These are phyloP conservation scores for Ophion obscuratus DNA, from an alignment of 2,888 invertebrate species.

Conservation along the genomic window DNA sequence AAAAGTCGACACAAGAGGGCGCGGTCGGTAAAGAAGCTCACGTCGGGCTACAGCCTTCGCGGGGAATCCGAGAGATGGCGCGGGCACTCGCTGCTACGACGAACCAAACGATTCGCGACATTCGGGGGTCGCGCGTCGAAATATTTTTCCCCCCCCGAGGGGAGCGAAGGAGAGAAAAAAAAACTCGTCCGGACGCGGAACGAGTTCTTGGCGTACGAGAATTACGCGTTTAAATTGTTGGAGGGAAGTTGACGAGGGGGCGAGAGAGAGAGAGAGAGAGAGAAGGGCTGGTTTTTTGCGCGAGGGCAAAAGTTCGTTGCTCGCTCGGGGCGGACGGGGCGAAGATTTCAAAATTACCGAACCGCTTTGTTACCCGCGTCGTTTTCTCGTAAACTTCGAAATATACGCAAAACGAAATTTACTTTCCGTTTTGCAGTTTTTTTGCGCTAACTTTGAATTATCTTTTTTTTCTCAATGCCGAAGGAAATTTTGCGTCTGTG, in stretches of 20 bases:
- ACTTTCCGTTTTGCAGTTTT: not conserved
- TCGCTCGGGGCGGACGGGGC: constrained; percentile 4
- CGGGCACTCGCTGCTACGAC: not conserved
- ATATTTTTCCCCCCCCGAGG: constrained; percentile 6
- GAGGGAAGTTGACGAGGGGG: constrained; percentile 27
- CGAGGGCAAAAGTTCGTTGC: constrained; percentile 61
- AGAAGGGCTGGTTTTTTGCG: constrained; percentile 61
- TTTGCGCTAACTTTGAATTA: not conserved
- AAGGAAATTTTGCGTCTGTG: not conserved
- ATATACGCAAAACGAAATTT: not conserved
- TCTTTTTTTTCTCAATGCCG: not conserved
- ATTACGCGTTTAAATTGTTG: constrained; percentile 43
- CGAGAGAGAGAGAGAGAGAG: not conserved
- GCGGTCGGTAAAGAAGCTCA: constrained; percentile 10
- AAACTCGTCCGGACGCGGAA: constrained; percentile 58
- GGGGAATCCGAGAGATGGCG: constrained; percentile 48
- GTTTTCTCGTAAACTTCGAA: not conserved
- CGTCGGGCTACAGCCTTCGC: constrained; percentile 4
- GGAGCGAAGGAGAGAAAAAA: constrained; percentile 23
- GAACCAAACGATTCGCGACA: constrained; percentile 29
- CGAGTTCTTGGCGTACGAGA: constrained; percentile 50
- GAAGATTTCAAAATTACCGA: not conserved
- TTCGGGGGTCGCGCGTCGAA: constrained; percentile 25
- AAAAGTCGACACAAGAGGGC: constrained; percentile 7
- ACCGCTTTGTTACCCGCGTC: not conserved